Evolutionary conservation across 2,888 invertebrate species (phyloP).

Genomic region (Philereme vetulata): DNA sequence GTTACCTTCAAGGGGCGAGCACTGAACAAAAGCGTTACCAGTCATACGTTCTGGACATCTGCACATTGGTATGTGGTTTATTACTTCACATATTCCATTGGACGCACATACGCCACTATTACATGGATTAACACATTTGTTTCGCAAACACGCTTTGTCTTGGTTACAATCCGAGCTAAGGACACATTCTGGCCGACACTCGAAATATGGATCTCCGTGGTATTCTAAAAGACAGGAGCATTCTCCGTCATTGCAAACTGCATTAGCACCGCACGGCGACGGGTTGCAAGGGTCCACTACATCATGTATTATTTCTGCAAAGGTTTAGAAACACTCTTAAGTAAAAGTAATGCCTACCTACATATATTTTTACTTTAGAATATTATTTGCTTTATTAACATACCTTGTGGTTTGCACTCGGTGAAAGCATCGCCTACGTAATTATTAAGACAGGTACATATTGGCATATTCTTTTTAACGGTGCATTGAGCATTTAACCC

Average conservation of each 20-base stretch:
- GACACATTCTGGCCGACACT: slow-evolving; percentile 88
- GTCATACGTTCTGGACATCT: slow-evolving; percentile 86
- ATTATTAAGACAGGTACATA: slow-evolving; percentile 88
- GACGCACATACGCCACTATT: slow-evolving; percentile 86
- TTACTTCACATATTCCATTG: slow-evolving; percentile 88
- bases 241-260: slow-evolving; percentile 82
- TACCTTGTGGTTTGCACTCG: slow-evolving; percentile 83
- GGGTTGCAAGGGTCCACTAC: slow-evolving; percentile 85
- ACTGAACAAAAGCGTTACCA: slow-evolving; percentile 87
- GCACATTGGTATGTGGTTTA: slow-evolving; percentile 89
- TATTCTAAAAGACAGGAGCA: slow-evolving; percentile 86
- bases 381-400: slow-evolving; percentile 33
- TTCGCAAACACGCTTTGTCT: slow-evolving; percentile 86
- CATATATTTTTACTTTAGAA: background rate
- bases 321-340: slow-evolving; percentile 1
- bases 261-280: slow-evolving; percentile 87
- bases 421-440: slow-evolving; percentile 90
- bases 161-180: slow-evolving; percentile 86
- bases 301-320: slow-evolving; percentile 59
- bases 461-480: slow-evolving; percentile 89
- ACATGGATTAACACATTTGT: slow-evolving; percentile 89
- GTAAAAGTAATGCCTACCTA: slow-evolving; percentile 5
- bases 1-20: slow-evolving; percentile 75
- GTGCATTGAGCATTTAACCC: slow-evolving; percentile 85
- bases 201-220: slow-evolving; percentile 86